phyloP scores from a whole-genome alignment of 1,140 invertebrate genomes.

The Drosophila sproati region DNA sequence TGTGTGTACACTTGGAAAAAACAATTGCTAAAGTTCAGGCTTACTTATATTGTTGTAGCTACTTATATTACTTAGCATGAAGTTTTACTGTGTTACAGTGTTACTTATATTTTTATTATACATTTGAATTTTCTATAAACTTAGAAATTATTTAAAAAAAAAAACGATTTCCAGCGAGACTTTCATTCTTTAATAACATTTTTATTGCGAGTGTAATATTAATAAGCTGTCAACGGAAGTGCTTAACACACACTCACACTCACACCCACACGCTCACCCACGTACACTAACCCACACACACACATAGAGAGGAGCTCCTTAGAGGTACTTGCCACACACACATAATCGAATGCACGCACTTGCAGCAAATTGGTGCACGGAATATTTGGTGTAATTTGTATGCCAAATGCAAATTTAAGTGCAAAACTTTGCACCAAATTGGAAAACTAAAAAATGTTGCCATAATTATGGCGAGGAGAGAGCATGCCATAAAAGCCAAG shows the following conservation, averaged over 20 bases:
- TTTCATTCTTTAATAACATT: no score
- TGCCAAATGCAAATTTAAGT: background rate
- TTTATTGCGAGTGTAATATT: no score
- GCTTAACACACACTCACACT: slow-evolving; percentile 16
- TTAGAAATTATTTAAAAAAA: no score
- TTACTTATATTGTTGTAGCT: no score
- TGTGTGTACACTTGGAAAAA: slow-evolving; percentile 2
- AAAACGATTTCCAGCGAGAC: no score
- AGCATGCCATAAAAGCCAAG: slow-evolving; percentile 35
- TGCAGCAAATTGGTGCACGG: background rate
- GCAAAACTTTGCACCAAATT: slow-evolving; percentile 18
- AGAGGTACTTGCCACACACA: slow-evolving; percentile 8
- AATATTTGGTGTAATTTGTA: slow-evolving; percentile 19
- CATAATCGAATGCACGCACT: slow-evolving; percentile 3
- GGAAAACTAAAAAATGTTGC: slow-evolving; percentile 9
- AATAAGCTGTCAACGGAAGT: slow-evolving; percentile 57
- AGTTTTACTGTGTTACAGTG: no score
- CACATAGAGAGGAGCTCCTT: background rate
- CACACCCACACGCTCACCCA: slow-evolving; percentile 17
- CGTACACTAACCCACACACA: slow-evolving; percentile 15
- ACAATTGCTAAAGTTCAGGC: no score
- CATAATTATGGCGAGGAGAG: slow-evolving; percentile 18
- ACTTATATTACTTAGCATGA: no score
- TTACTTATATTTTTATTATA: no score
- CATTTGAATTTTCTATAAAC: no score